Evolutionary conservation across 2,113 vertebrate genomes (phyloP).

Genomic region (Amphiprion ocellaris): DNA sequence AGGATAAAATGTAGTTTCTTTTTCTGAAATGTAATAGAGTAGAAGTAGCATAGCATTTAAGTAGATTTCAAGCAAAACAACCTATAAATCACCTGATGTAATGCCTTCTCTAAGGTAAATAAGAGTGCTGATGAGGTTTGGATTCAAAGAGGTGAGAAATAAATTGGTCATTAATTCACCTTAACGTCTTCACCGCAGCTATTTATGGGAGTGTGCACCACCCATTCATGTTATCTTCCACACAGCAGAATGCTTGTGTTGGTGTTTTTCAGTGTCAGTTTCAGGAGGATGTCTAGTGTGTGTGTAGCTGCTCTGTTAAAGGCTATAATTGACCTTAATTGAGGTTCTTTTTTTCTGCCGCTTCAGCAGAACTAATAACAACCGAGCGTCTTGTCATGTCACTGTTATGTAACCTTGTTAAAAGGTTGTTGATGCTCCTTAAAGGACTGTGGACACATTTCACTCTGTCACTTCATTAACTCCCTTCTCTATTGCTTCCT

Average conservation of each 20-base stretch:
- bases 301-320: constrained; percentile 25
- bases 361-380: constrained; percentile 54
- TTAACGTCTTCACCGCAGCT: constrained; percentile 33
- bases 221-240: constrained; percentile 4
- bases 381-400: constrained; percentile 25
- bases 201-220: constrained; percentile 8
- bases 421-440: constrained; percentile 33
- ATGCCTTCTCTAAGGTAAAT: constrained; percentile 7
- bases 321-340: constrained; percentile 63
- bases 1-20: no score
- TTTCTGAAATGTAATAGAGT: no score
- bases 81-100: background rate
- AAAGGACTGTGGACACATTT: background rate
- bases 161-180: constrained; percentile 38
- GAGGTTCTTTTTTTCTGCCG: constrained; percentile 53
- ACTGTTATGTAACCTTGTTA: constrained; percentile 40
- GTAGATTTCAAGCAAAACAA: background rate
- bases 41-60: background rate
- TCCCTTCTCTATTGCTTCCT: constrained; percentile 20
- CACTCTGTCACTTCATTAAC: constrained; percentile 5
- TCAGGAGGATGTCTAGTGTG: constrained; percentile 1
- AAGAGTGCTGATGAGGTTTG: constrained; percentile 6
- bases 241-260: constrained; percentile 1
- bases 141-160: constrained; percentile 9
- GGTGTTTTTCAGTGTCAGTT: constrained; percentile 12